A percentile compares a stretch with the other conserved stretches of the same genome.
These are phyloP conservation scores for Ethmia dodecea DNA, from an alignment of 2,888 invertebrate species.

Conservation along the genomic window DNA sequence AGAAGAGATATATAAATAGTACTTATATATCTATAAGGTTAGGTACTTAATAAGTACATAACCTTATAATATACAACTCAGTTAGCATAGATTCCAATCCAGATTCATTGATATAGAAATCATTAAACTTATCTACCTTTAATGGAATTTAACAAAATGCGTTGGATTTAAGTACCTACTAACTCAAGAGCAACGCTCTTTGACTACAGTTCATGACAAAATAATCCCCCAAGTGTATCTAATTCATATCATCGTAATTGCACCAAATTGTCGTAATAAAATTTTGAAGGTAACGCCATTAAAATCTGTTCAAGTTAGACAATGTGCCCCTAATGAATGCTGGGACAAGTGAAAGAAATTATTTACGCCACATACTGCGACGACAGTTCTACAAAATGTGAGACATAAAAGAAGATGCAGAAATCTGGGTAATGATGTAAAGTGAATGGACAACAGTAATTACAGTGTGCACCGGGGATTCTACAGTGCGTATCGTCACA, in stretches of 20 bases:
- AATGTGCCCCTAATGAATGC: conserved; percentile 64
- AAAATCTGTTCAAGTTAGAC: conserved; percentile 55
- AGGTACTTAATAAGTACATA: no score
- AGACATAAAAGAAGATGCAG: conserved; percentile 64
- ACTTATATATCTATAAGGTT: no score
- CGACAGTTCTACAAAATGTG: conserved; percentile 48
- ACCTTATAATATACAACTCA: no score
- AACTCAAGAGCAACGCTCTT: no score
- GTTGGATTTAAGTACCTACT: no score
- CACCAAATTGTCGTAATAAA: conserved; percentile 53
- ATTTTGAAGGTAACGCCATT: conserved; percentile 56
- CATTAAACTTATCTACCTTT: no score
- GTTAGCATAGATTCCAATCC: no score
- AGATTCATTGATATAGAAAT: no score
- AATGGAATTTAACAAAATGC: no score
- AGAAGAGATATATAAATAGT: no score
- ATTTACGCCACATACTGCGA: conserved; percentile 67
- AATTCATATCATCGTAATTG: conserved; percentile 45
- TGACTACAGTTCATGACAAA: no score
- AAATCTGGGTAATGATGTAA: conserved; percentile 66
- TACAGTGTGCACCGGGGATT: conserved; percentile 50
- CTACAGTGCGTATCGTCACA: conserved; percentile 62
- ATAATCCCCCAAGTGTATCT: conserved; percentile 27
- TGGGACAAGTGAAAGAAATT: conserved; percentile 58
- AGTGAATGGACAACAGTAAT: conserved; percentile 72